A percentile compares a stretch with the other conserved stretches of the same genome.
Conservation (phyloP, 2,797 vertebrate species). For the Catharus ustulatus region DNA sequence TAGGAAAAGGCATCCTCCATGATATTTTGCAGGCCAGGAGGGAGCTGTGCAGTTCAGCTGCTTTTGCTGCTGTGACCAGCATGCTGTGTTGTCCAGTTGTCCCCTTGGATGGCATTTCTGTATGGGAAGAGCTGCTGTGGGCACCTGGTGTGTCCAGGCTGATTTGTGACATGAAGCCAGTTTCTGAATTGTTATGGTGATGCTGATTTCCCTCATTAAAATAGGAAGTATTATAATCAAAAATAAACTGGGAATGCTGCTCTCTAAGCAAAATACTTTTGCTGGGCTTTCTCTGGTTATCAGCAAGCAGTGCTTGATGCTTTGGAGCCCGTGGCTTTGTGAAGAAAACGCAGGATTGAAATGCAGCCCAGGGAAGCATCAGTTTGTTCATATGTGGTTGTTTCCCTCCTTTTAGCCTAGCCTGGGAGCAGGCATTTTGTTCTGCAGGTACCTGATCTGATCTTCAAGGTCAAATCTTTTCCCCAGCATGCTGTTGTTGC, state of each 20-base stretch:
- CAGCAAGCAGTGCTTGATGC: not conserved
- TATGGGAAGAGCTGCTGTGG: not conserved
- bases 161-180: not conserved
- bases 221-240: not conserved
- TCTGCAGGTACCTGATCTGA: not conserved
- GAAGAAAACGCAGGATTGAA: not conserved
- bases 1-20: not conserved
- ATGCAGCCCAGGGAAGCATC: not conserved
- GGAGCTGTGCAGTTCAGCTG: not conserved
- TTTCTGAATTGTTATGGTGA: not conserved
- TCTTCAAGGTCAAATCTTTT: not conserved
- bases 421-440: not conserved
- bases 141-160: not conserved
- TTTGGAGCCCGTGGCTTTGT: not conserved
- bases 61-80: not conserved
- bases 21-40: not conserved
- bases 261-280: not conserved
- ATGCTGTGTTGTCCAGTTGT: not conserved
- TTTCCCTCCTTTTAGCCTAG: not conserved
- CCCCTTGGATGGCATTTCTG: not conserved
- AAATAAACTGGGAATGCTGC: not conserved
- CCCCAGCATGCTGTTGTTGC: not conserved
- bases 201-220: not conserved
- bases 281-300: not conserved
- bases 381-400: fast-evolving